phyloP scores from a whole-genome alignment of 2,888 invertebrate species.

The Limnephilus rhombicus region DNA sequence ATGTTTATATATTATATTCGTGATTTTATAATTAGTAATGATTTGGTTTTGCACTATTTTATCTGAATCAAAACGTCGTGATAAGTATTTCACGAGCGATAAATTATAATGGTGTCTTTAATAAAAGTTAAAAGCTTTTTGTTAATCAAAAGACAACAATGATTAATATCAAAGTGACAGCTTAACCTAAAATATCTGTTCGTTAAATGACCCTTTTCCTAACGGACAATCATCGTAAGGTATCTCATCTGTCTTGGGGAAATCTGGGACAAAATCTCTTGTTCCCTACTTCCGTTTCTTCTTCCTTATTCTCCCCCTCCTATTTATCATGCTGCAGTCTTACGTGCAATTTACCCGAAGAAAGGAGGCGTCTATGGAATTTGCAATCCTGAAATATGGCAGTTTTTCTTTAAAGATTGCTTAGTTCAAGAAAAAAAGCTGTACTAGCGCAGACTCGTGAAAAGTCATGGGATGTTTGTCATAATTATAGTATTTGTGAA shows the following conservation, averaged over 20 bases:
- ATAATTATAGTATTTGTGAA: too few species aligned
- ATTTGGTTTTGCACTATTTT: not conserved
- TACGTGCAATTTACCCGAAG: not conserved
- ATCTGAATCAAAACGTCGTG: too few species aligned
- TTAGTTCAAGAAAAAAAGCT: too few species aligned
- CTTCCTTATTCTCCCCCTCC: not conserved
- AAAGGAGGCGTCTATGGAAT: not conserved
- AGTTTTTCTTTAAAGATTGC: too few species aligned
- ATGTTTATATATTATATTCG: too few species aligned
- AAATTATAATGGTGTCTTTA: too few species aligned
- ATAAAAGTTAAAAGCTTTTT: not conserved
- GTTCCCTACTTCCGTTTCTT: constrained; percentile 1
- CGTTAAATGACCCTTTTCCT: not conserved
- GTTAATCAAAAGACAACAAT: not conserved
- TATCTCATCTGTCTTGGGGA: not conserved
- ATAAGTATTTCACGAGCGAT: too few species aligned
- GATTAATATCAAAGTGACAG: not conserved
- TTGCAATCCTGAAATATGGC: too few species aligned
- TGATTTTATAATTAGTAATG: not conserved
- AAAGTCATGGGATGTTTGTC: too few species aligned
- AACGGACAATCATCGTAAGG: not conserved
- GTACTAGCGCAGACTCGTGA: too few species aligned
- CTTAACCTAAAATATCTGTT: not conserved
- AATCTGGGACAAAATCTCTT: not conserved
- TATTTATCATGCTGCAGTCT: not conserved